Evolutionary conservation across 2,888 invertebrate genomes (phyloP).

Genomic region (Drosophila macrospina): DNA sequence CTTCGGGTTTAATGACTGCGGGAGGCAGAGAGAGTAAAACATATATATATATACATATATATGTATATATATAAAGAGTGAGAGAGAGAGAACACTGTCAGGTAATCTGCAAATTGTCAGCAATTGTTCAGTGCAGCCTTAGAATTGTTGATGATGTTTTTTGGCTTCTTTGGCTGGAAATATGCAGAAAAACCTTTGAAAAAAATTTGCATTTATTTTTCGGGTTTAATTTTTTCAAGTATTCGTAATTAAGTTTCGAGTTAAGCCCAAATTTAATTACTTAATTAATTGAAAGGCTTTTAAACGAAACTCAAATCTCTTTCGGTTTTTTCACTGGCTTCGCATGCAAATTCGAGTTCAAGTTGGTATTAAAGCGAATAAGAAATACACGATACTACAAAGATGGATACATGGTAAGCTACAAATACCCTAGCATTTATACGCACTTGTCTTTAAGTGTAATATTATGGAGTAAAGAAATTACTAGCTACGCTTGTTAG

Average conservation of each 20-base stretch:
- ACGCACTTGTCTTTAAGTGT: too few species aligned
- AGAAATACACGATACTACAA: too few species aligned
- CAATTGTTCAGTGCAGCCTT: conserved; percentile 22
- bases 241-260: conserved; percentile 13
- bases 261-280: conserved; percentile 1
- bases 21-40: background rate
- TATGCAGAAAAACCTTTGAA: conserved; percentile 4
- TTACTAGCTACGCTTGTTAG: too few species aligned
- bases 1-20: conserved; percentile 6
- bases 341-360: background rate
- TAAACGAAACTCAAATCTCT: background rate
- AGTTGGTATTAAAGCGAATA: background rate
- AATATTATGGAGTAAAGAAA: too few species aligned
- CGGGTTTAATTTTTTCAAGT: conserved; percentile 11
- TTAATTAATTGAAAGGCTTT: conserved; percentile 7
- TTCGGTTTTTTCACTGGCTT: background rate
- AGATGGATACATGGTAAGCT: too few species aligned
- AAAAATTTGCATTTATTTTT: background rate
- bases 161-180: background rate
- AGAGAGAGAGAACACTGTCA: background rate
- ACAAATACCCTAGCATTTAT: too few species aligned
- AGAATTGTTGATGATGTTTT: conserved; percentile 13
- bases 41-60: too few species aligned
- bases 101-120: conserved; percentile 27
- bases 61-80: too few species aligned